Conservation (phyloP, 2,113 vertebrate genomes). For the Tilapia sparmanii region DNA sequence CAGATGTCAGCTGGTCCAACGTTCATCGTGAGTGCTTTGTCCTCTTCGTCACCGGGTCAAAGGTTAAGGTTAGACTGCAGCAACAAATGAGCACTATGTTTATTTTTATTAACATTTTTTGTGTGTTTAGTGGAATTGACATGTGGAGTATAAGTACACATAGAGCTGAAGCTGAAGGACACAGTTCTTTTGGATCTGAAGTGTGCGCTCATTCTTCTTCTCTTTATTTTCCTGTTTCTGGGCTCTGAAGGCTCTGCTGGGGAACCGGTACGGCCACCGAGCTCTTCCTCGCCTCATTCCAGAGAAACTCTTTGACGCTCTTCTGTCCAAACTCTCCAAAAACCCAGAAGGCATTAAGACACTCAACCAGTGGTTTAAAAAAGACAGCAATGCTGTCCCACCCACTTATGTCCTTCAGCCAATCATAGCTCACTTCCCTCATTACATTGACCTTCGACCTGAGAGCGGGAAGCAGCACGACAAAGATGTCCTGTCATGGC, state of each 20-base stretch:
- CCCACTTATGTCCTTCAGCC: conserved; percentile 74
- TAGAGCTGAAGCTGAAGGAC: not conserved
- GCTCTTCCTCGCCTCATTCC: conserved; percentile 60
- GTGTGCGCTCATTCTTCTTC: not conserved
- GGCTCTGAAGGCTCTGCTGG: conserved; percentile 73
- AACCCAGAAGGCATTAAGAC: conserved; percentile 56
- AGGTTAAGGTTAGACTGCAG: not conserved
- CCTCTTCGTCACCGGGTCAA: not conserved
- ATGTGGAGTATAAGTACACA: not conserved
- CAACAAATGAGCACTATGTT: not conserved
- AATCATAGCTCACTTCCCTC: conserved; percentile 63
- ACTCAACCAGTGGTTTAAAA: conserved; percentile 67
- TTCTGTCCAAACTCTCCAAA: conserved; percentile 62
- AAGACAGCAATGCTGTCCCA: conserved; percentile 72
- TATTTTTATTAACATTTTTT: accelerated
- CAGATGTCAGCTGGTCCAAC: conserved; percentile 69
- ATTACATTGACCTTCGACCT: conserved; percentile 50
- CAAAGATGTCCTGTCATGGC: conserved; percentile 21
- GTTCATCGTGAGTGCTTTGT: conserved; percentile 66
- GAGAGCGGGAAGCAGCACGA: conserved; percentile 34
- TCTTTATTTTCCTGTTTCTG: not conserved
- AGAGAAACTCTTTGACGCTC: conserved; percentile 70
- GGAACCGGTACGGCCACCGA: conserved; percentile 73
- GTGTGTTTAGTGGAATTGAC: accelerated
- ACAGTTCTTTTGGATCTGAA: not conserved